phyloP scores from a whole-genome alignment of 2,797 vertebrate genomes.

The Glossophaga mutica region DNA sequence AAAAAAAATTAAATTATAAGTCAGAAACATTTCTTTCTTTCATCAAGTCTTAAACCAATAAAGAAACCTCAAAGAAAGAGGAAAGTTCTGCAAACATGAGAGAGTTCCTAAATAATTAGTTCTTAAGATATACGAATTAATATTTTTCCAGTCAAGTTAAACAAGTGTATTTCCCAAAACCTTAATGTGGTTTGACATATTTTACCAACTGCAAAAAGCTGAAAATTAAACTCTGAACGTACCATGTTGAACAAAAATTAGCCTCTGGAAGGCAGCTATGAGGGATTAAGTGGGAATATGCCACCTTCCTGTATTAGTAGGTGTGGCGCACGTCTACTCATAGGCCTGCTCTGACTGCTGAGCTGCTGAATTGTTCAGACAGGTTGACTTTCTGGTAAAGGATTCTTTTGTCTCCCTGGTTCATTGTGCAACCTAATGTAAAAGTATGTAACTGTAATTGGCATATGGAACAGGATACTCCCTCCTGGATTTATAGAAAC shows the following conservation, averaged over 20 bases:
- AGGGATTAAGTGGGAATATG: slow-evolving; percentile 9
- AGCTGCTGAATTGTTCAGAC: slow-evolving; percentile 63
- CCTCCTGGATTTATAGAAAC: slow-evolving; percentile 32
- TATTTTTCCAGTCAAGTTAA: background rate
- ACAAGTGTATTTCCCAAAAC: background rate
- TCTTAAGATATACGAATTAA: background rate
- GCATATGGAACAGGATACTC: background rate
- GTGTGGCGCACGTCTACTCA: slow-evolving; percentile 34
- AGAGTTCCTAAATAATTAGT: slow-evolving; percentile 6
- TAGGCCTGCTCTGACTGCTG: background rate
- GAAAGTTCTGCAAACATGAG: background rate
- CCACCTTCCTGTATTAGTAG: background rate
- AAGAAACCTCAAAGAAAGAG: slow-evolving; percentile 26
- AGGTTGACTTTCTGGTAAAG: slow-evolving; percentile 43
- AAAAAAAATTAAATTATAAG: background rate
- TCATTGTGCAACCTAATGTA: slow-evolving; percentile 72
- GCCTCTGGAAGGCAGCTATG: background rate
- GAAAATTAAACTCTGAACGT: background rate
- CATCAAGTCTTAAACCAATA: background rate
- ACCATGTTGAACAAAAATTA: background rate
- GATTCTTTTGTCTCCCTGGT: slow-evolving; percentile 69
- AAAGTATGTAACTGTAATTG: slow-evolving; percentile 51
- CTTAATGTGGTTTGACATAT: background rate
- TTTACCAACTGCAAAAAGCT: background rate
- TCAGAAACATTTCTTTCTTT: slow-evolving; percentile 35